Evolutionary conservation across 2,797 vertebrate genomes (phyloP), one percentile per base, ranked within the genome.

Genomic region (Eutrigla gurnardus): DNA sequence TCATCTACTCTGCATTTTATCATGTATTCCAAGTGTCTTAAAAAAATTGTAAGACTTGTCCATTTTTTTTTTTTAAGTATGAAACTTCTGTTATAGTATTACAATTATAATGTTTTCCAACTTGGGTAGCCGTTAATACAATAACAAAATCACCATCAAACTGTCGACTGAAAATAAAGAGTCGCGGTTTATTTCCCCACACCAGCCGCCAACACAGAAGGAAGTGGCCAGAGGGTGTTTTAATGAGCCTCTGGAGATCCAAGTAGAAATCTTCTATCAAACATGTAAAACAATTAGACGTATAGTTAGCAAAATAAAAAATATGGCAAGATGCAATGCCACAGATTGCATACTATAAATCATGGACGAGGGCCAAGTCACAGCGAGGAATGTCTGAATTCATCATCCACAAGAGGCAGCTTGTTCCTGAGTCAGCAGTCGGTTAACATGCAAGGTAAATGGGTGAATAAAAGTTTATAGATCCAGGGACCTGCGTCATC

Each of bases 191-290:
- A 63, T 74, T 57, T 69, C 17, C 15, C 6, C 15, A 42, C 32
- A 66, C n/a, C 36, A 58, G 46, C 43, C 5, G 6, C 32, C 25
- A 63, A 25, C 39, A 37, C 39, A 39, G 18, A 64, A 50, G 50
- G n/a, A 62, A 36, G 54, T 47, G 58, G 10, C 33, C 53, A 70
- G 35, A 33, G 25, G 52, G 37, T 14, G 13, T 47, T 75, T 74
- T 61, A 67, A 76, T 58, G 50, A 80, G 62, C 40, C 62, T 37
- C 53, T 62, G 6, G 33, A 64, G 52, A 73, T 33, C 25, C 42
- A 32, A 32, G 12, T 45, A 25, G 35, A 42, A 25, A 61, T 49
- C 53, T 49, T 12, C 25, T 18, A 46, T 73, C 9, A 47, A 58
- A 62, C 14, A 39, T 32, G 5, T 33, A 5, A 42, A 65, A 40